Evolutionary conservation across 2,888 invertebrate species (phyloP), one percentile per base, ranked within the genome.

Genomic region (Plusia festucae): DNA sequence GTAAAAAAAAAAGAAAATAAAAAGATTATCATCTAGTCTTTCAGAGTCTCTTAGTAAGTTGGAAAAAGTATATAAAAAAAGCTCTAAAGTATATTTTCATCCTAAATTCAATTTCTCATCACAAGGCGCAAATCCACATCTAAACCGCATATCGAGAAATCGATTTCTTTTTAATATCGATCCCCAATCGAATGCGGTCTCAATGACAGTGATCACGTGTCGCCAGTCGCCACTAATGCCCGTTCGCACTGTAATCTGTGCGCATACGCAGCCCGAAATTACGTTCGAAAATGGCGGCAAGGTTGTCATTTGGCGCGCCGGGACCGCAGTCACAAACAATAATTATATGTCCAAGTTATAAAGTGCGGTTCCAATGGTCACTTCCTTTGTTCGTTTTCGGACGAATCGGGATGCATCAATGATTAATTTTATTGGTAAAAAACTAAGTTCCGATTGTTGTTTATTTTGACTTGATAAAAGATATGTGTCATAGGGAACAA

Each of bases 281-380:
- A 91, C 83, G 78, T 82, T 73, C 78, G 87, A 88, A 90, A 86
- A 91, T 88, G 91, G 89, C 90, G 82, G 88, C 85, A 85, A 88
- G 87, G 89, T 87, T 93, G 92, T 94, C 93, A 94, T 94, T 94
- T 94, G 88, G 88, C 87, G 87, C 78, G 77, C 75, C 82, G 82
- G 83, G 85, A 66, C 69, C 60, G 78, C 85, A 88, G 89, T 88
- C 90, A 86, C 86, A 82, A 84, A 76, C 79, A 84, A 77, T 92
- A 91, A 93, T 93, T 91, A 91, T 88, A 90, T 65, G 78, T 62
- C 71, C 72, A 51, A 56, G 68, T 67, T 70, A 24, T 68, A 83
- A 83, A 79, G 78, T 82, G 87, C 78, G 84, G 85, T 90, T 90
- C 88, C 90, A 87, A 90, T 89, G 75, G 73, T 70, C 71, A 83